Evolutionary conservation across 2,888 invertebrate species (phyloP).

Genomic region (Diarsia mendica): DNA sequence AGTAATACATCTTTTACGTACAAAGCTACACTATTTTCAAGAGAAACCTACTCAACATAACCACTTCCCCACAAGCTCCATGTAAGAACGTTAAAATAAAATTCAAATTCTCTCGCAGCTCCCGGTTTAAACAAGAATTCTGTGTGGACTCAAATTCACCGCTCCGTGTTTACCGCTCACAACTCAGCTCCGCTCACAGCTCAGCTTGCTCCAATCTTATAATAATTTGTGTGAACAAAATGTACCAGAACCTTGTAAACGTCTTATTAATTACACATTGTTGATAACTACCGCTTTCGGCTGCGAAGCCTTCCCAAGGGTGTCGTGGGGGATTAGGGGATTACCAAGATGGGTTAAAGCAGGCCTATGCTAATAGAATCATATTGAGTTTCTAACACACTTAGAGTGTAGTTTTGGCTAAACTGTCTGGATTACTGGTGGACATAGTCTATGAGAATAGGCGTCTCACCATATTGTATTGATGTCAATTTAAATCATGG

Average conservation of each 20-base stretch:
- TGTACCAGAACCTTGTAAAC: conserved; percentile 31
- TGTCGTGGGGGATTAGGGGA: conserved; percentile 27
- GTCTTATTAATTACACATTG: conserved; percentile 45
- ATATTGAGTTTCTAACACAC: conserved; percentile 35
- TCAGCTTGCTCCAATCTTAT: conserved; percentile 51
- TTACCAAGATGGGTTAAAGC: conserved; percentile 27
- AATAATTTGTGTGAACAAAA: conserved; percentile 57
- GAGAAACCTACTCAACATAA: not conserved
- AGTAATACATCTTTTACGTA: not conserved
- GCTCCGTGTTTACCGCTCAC: conserved; percentile 51
- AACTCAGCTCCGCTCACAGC: conserved; percentile 42
- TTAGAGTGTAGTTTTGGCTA: conserved; percentile 23
- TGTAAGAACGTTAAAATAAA: conserved; percentile 15
- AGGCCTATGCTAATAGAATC: conserved; percentile 42
- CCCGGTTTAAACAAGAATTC: conserved; percentile 45
- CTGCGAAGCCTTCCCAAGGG: conserved; percentile 9
- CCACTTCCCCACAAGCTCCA: conserved; percentile 12
- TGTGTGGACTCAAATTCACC: conserved; percentile 50
- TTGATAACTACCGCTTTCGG: conserved; percentile 24
- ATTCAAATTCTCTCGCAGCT: conserved; percentile 41
- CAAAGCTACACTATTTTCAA: not conserved
- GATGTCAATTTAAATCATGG: not conserved
- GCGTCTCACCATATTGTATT: not conserved
- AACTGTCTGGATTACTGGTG: conserved; percentile 26
- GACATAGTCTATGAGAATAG: not conserved